These are phyloP conservation scores for Acronicta alni DNA, from an alignment of 2,888 invertebrate species.

Conservation along the genomic window DNA sequence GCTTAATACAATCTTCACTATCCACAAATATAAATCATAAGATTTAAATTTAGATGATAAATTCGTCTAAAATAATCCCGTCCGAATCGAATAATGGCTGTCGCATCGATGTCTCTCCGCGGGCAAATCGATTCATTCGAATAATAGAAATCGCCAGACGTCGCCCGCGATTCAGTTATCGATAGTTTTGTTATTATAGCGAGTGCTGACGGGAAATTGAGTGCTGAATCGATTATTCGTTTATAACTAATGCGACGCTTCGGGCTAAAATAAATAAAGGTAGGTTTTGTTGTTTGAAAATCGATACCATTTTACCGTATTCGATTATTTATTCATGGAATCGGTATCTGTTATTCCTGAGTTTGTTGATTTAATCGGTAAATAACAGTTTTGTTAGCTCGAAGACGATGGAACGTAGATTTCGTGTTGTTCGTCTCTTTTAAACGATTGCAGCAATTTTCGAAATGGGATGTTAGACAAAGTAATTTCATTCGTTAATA, in stretches of 20 bases:
- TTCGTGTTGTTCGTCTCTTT: slow-evolving; percentile 28
- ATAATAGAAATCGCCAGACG: slow-evolving; percentile 77
- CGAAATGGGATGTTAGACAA: slow-evolving; percentile 50
- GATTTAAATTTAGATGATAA: slow-evolving; percentile 61
- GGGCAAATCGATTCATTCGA: slow-evolving; percentile 72
- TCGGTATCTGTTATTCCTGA: slow-evolving; percentile 51
- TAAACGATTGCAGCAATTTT: slow-evolving; percentile 51
- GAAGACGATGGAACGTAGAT: slow-evolving; percentile 30
- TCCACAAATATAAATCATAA: slow-evolving; percentile 48
- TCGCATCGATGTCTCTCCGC: slow-evolving; percentile 67
- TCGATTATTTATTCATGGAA: slow-evolving; percentile 58
- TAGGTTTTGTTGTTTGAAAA: slow-evolving; percentile 55
- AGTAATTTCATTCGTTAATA: no score
- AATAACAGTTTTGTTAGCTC: slow-evolving; percentile 44
- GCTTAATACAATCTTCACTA: slow-evolving; percentile 42
- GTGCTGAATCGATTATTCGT: slow-evolving; percentile 79
- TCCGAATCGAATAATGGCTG: slow-evolving; percentile 68
- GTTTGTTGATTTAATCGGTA: slow-evolving; percentile 51
- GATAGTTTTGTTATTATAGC: slow-evolving; percentile 78
- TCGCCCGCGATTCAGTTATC: slow-evolving; percentile 73
- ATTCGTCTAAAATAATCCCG: slow-evolving; percentile 63
- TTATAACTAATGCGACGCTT: slow-evolving; percentile 73
- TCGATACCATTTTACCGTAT: slow-evolving; percentile 57
- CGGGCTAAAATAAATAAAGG: slow-evolving; percentile 71
- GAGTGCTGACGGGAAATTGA: slow-evolving; percentile 73